phyloP scores from a whole-genome alignment of 2,888 invertebrate species.

The Nemoura dubitans region DNA sequence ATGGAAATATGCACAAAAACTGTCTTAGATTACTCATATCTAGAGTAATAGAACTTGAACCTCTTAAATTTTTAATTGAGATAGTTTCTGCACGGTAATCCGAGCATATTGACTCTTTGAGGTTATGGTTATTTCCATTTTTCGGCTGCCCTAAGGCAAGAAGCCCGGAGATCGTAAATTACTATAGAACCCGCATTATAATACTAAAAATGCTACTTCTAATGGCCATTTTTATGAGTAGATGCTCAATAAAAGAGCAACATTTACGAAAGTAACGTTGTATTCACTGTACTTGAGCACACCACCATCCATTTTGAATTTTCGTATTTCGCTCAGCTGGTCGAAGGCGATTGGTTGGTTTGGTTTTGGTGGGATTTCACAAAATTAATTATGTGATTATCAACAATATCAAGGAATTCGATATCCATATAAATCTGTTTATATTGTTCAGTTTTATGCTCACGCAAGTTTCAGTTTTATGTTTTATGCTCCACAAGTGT shows the following conservation, averaged over 20 bases:
- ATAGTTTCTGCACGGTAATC: not conserved
- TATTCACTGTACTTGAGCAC: not conserved
- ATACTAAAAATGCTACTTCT: not conserved
- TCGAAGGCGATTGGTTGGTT: not conserved
- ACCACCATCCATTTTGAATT: not conserved
- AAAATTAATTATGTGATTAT: not conserved
- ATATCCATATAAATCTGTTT: too few relatives aligned
- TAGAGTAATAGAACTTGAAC: not conserved
- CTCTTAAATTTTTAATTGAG: not conserved
- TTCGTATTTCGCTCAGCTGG: not conserved
- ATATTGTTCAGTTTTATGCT: too few relatives aligned
- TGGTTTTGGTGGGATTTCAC: not conserved
- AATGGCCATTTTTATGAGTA: not conserved
- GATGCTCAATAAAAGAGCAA: not conserved
- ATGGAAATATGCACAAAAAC: not conserved
- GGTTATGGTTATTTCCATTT: not conserved
- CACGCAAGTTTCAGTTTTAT: too few relatives aligned
- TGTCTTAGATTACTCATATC: not conserved
- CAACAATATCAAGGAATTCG: too few relatives aligned
- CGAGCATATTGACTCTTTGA: not conserved
- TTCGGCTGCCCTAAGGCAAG: not conserved
- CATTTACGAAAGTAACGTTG: not conserved
- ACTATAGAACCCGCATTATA: not conserved
- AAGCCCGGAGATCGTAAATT: not conserved
- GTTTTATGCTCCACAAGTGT: too few relatives aligned